Percentiles rank a stretch among this genome's conserved stretches.
phyloP scores from a whole-genome alignment of 2,113 vertebrate species.

The Nerophis lumbriciformis region DNA sequence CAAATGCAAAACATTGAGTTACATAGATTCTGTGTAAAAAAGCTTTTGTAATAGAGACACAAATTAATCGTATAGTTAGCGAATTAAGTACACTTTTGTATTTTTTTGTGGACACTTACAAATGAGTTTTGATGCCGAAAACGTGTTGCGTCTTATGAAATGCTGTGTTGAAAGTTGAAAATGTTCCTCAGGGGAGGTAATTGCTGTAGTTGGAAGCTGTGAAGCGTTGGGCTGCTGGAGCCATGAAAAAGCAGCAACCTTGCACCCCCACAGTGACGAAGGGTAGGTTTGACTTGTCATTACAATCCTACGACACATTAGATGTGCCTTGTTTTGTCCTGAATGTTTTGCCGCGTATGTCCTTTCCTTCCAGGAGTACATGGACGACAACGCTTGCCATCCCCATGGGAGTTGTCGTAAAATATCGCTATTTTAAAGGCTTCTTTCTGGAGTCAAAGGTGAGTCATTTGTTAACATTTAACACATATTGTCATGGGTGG shows the following conservation, averaged over 20 bases:
- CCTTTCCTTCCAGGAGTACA: slow-evolving; percentile 56
- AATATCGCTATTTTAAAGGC: slow-evolving; percentile 91
- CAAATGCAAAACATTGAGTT: no score
- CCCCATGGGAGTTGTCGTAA: slow-evolving; percentile 68
- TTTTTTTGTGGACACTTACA: no score
- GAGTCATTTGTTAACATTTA: slow-evolving; percentile 26
- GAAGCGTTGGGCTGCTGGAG: slow-evolving; percentile 85
- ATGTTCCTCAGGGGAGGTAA: slow-evolving; percentile 78
- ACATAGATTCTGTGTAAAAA: no score
- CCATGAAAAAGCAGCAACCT: slow-evolving; percentile 76
- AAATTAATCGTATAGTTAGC: no score
- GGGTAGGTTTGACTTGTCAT: slow-evolving; percentile 55
- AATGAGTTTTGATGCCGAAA: no score
- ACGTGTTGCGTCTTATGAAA: no score
- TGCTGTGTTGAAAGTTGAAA: neutral
- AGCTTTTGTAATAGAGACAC: no score
- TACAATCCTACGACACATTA: neutral
- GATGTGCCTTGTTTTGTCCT: neutral
- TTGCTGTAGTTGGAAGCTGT: slow-evolving; percentile 87
- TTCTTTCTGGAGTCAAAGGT: slow-evolving; percentile 87
- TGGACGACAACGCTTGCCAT: slow-evolving; percentile 79
- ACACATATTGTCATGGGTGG: neutral
- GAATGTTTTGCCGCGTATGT: neutral
- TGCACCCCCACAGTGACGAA: slow-evolving; percentile 65
- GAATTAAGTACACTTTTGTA: no score